Base-by-base conservation (phyloP, 2,797 vertebrate species). In the Hyperoplus immaculatus region DNA sequence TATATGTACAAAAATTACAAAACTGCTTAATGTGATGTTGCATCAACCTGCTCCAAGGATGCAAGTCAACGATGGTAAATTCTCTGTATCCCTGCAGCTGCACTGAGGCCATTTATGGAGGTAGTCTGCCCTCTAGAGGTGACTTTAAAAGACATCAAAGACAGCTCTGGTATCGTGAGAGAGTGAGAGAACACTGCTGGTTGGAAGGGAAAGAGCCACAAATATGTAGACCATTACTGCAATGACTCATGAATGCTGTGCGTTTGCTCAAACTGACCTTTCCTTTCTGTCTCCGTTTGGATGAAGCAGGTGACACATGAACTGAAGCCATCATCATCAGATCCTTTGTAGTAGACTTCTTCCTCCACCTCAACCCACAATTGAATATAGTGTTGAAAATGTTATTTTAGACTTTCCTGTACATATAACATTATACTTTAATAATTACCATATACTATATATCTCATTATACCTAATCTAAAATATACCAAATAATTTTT, bases 71-170 rank as follows among this genome's bases (percentile, higher is more conserved):
- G 1, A 8, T 16, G 18, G 29, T 4, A 2, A 21, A 3, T 5
- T 45, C 14, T 38, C 16, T 43, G 42, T 5, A 4, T 5, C 13
- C 1, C 41, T 36, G 36, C 5, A 1, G 42, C 46, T n/a, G 41
- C 41, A 38, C 21, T 3, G 45, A 29, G 56, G 45, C 2, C 11
- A 41, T 55, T 0, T 21, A 6, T 53, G 56, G 88, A 58, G 69
- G 36, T 75, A 64, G 36, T 42, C 55, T 77, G 76, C 66, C 75
- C 69, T 75, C 89, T 86, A 59, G 13, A 11, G 79, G 71, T 5
- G 54, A 62, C 21, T 36, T 12, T 4, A 5, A n/a, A 6, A 29
- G 29, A 29, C 3, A 29, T 29, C 29, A 3, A 29, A 29, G 29
- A 29, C 29, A 29, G 3, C 29, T 29, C 29, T 29, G 29, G 29